Base-by-base conservation (phyloP, 2,888 invertebrate species). In the Tinea pellionella region DNA sequence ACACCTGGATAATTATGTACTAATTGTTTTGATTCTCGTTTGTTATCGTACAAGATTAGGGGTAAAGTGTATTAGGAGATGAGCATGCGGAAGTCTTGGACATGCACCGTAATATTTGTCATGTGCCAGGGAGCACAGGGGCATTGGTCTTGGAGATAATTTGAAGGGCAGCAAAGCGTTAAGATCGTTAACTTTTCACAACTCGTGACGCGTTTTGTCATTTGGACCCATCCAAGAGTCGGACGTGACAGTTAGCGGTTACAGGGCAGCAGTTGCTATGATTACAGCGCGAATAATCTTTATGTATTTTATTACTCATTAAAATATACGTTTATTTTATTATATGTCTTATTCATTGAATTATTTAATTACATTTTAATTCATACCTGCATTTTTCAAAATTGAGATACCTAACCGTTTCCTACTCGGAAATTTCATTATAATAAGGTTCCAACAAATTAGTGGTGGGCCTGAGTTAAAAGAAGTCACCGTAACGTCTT, bases 131-230 rank as follows among this genome's bases (percentile, higher is more conserved):
- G 80, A 71, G 73, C 82, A 80, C 74, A 67, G 69, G 85, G 84
- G 86, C 86, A 81, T 77, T 80, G 82, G 84, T 82, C 86, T 78
- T 61, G 67, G 69, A 70, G 80, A 81, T 74, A 82, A 86, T 85
- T 85, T 80, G 81, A 77, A 72, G 75, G 69, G 78, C 86, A 85
- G 67, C 85, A 82, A 77, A 82, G 80, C 87, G 86, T 86, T 80
- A 77, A 87, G 87, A 85, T 84, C 82, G 76, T 86, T 85, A 84
- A 75, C 78, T 74, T 58, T 61, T 59, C 63, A 62, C 60, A 59
- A 51, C 32, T 61, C 60, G 59, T 62, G 62, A 62, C 53, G 61
- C 41, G 56, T 62, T 61, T 61, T 60, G 78, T 77, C 79, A 73
- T 78, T 78, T 79, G 78, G 77, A 74, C 75, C 68, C 67, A 57